phyloP scores from a whole-genome alignment of 2,113 vertebrate species.

The Nansenia antarctica region DNA sequence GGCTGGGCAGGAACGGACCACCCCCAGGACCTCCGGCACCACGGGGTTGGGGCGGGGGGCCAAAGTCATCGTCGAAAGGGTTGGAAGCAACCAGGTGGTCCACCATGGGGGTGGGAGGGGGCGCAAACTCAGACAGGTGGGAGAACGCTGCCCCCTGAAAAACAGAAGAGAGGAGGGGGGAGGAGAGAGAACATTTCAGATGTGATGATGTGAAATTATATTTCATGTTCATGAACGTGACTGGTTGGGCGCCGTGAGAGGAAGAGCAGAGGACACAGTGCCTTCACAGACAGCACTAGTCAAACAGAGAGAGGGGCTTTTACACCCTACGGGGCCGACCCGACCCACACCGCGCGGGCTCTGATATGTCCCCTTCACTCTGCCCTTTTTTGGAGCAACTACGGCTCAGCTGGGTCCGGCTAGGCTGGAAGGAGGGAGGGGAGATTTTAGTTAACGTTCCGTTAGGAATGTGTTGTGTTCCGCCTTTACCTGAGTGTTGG shows the following conservation, averaged over 20 bases:
- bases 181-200: too few species aligned
- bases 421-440: too few species aligned
- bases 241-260: too few species aligned
- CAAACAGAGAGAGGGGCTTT: not conserved
- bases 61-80: constrained; percentile 98
- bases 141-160: constrained; percentile 89
- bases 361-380: too few species aligned
- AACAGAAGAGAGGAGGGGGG: constrained; percentile 10
- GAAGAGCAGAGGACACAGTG: too few species aligned
- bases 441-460: too few species aligned
- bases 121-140: constrained; percentile 96
- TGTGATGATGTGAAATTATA: not conserved
- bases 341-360: too few species aligned
- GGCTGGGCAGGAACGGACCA: constrained; percentile 84
- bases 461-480: not conserved
- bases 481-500: constrained; percentile 86
- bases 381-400: too few species aligned
- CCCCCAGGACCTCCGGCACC: constrained; percentile 70
- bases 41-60: constrained; percentile 81
- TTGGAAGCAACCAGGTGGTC: constrained; percentile 97
- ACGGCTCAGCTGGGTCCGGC: too few species aligned
- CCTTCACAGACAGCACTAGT: not conserved
- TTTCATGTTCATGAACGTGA: too few species aligned
- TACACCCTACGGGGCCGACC: too few species aligned
- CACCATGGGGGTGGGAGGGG: constrained; percentile 96